Conservation (phyloP, 1,140 invertebrate species). For the Alviniconcha marisindica region DNA sequence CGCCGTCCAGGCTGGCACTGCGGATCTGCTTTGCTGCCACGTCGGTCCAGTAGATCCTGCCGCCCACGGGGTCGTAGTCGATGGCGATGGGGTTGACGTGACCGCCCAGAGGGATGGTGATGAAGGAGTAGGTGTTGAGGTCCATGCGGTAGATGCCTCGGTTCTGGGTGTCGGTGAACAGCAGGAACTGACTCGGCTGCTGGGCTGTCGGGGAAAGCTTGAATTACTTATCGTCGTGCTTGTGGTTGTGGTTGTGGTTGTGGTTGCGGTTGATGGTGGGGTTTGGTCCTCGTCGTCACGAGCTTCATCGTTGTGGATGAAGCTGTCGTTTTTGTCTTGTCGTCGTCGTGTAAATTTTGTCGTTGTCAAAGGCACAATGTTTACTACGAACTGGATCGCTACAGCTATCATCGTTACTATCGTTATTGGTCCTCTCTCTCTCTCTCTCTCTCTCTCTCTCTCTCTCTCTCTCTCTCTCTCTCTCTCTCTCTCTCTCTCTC, state of each 20-base stretch:
- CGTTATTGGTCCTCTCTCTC: neutral
- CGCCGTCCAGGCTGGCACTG: slow-evolving; percentile 85
- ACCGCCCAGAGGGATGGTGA: slow-evolving; percentile 51
- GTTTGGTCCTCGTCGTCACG: no score
- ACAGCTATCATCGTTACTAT: no score
- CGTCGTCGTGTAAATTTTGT: no score
- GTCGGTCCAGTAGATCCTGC: slow-evolving; percentile 93
- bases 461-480: neutral
- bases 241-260: no score
- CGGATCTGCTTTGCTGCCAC: slow-evolving; percentile 86
- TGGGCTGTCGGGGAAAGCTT: slow-evolving; percentile 84
- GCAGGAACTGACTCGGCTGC: slow-evolving; percentile 83
- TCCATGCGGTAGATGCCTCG: slow-evolving; percentile 62
- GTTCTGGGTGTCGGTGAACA: slow-evolving; percentile 57
- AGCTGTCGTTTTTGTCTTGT: no score
- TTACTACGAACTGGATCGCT: no score
- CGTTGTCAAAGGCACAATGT: no score
- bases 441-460: neutral
- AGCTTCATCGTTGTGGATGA: no score
- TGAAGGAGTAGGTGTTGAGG: slow-evolving; percentile 53
- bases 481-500: no score
- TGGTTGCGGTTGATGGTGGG: no score
- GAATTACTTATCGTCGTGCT: no score
- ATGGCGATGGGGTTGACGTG: slow-evolving; percentile 84
- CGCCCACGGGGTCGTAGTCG: slow-evolving; percentile 92